Evolutionary conservation across 2,888 invertebrate species (phyloP).

Genomic region (Vannuccia rotundouncinata): DNA sequence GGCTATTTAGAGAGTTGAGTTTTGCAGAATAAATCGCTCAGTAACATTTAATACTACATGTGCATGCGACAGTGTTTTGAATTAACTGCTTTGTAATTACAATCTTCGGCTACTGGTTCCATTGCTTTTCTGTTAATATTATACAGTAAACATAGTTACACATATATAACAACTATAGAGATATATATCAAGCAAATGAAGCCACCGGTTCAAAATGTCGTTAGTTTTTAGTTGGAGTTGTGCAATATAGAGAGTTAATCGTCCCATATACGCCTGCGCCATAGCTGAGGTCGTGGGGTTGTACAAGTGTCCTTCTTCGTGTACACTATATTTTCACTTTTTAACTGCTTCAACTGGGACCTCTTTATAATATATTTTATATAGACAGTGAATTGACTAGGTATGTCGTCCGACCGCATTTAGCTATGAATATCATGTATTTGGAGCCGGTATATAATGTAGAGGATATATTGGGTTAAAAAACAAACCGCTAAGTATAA

Average conservation of each 20-base stretch:
- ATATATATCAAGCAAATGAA: not conserved
- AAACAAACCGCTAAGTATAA: no score
- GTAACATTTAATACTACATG: not conserved
- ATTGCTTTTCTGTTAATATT: not conserved
- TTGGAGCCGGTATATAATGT: no score
- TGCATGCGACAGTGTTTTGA: no score
- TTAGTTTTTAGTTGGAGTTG: not conserved
- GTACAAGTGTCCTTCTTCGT: not conserved
- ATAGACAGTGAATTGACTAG: no score
- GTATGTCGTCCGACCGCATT: no score
- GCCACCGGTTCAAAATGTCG: not conserved
- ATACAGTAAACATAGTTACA: not conserved
- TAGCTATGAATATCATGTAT: no score
- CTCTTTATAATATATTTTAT: no score
- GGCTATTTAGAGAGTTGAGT: not conserved
- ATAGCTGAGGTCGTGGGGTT: not conserved
- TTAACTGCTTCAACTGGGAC: no score
- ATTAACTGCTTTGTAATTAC: not conserved
- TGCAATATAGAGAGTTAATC: no score
- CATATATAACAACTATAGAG: no score
- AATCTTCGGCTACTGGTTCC: not conserved
- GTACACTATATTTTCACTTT: no score
- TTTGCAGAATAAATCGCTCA: not conserved
- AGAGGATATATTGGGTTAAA: no score
- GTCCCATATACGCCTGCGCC: not conserved